phyloP scores from a whole-genome alignment of 2,113 vertebrate species.

The Mastomys coucha region DNA sequence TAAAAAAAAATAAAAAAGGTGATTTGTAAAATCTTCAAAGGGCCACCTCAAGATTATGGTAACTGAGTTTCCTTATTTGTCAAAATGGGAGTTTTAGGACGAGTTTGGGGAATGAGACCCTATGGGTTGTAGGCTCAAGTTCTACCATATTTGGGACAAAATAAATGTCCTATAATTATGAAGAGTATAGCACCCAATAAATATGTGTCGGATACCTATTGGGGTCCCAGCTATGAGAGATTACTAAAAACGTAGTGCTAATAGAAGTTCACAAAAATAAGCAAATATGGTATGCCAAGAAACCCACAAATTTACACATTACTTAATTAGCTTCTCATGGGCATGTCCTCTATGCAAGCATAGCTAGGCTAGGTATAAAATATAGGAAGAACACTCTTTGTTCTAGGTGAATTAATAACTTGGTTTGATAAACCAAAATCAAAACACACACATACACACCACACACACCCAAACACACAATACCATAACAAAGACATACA shows the following conservation, averaged over 20 bases:
- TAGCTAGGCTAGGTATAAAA: not conserved
- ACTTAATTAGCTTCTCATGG: not conserved
- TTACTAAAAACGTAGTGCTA: not conserved
- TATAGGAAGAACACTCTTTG: not conserved
- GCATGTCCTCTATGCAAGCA: not conserved
- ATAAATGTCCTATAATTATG: not conserved
- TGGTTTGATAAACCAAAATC: not conserved
- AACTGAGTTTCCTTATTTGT: slow-evolving; percentile 6
- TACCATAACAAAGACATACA: not conserved
- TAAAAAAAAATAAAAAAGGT: not conserved
- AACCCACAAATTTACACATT: not conserved
- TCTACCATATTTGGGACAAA: not conserved
- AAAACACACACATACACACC: not conserved
- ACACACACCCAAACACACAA: not conserved
- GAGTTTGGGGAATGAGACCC: slow-evolving; percentile 27
- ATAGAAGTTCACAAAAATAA: not conserved
- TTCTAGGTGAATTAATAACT: not conserved
- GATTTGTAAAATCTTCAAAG: slow-evolving; percentile 42
- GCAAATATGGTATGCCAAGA: not conserved
- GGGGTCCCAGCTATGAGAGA: not conserved
- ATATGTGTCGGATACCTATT: not conserved
- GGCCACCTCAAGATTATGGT: slow-evolving; percentile 9
- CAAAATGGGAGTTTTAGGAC: not conserved
- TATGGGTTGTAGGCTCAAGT: not conserved
- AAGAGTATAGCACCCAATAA: not conserved